Base-by-base conservation (phyloP, 2,113 vertebrate species). In the Bucco capensis region DNA sequence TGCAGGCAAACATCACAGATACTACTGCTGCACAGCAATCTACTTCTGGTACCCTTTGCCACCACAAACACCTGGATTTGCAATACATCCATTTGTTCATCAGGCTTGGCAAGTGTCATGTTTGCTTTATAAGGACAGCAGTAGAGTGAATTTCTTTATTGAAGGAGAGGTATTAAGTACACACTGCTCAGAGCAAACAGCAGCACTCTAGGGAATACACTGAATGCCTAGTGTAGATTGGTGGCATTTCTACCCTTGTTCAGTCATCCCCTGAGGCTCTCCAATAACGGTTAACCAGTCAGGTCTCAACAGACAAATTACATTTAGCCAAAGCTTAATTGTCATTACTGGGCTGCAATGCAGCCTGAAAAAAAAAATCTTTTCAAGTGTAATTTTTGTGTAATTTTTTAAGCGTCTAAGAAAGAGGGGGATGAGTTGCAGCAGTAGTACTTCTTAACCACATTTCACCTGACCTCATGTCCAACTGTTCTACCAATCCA, bases 181-280 rank as follows among this genome's bases (percentile, higher is more conserved):
- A 40, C 21, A 30, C 27, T 64, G 58, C 75, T 67, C 62, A 60
- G 62, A 85, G 78, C 88, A 92, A 85, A 56, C 88, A 91, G 79
- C 31, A 14, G 83, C 12, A 6, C 94, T 58, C 67, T n/a, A 35
- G 71, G 88, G 92, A 90, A 60, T 49, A 65, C 38, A 17, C 0
- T 27, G n/a, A 79, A 57, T 70, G 72, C 74, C 54, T 83, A 67
- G 33, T 76, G 72, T 60, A 89, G 64, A 80, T 79, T 23, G 80
- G 79, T 53, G 31, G 58, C 40, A 57, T 91, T 83, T 92, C 83
- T 80, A 80, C 72, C 89, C 76, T 88, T 88, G 40, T 88, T 92
- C 72, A 76, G 72, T 58, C 11, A 31, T 80, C 76, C 86, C 93
- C 58, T 22, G 76, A 90, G 86, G 40, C 62, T 79, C 58, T 18